A percentile compares a stretch with the other conserved stretches of the same genome.
Conservation (phyloP, 2,888 invertebrate genomes). For the Nephrotoma appendiculata region DNA sequence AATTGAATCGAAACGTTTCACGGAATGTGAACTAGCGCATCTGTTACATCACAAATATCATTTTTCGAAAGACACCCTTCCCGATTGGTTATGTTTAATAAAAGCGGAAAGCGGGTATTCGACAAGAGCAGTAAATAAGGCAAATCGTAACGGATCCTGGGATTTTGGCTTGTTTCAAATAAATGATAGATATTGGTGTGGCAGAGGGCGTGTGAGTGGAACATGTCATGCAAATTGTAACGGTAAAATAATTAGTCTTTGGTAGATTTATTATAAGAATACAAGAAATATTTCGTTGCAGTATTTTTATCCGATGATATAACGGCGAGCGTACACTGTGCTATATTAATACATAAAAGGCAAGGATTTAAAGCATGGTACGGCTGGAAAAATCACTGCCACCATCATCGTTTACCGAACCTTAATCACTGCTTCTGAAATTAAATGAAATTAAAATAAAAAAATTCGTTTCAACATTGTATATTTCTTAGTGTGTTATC, state of each 20-base stretch:
- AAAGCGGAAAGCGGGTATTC: neutral
- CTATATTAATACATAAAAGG: slow-evolving; percentile 41
- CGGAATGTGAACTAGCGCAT: neutral
- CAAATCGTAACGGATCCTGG: neutral
- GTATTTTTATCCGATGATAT: slow-evolving; percentile 51
- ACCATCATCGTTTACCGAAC: slow-evolving; percentile 14
- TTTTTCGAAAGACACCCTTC: neutral
- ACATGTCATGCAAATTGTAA: slow-evolving; percentile 49
- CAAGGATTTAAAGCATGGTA: slow-evolving; percentile 39
- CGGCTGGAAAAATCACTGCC: slow-evolving; percentile 18
- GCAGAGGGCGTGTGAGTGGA: slow-evolving; percentile 47
- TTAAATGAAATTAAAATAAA: neutral
- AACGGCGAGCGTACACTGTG: slow-evolving; percentile 49
- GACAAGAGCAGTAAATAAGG: neutral
- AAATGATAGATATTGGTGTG: slow-evolving; percentile 55
- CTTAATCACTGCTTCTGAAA: slow-evolving; percentile 17
- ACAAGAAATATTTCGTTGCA: slow-evolving; percentile 20
- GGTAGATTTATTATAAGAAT: neutral
- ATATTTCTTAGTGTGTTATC: too few species aligned
- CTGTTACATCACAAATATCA: neutral
- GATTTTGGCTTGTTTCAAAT: slow-evolving; percentile 33
- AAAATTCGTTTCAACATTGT: too few species aligned
- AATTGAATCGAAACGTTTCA: neutral
- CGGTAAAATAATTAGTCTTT: neutral
- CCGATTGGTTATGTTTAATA: neutral